phyloP scores from a whole-genome alignment of 2,113 vertebrate species.

The Crypturellus undulatus region DNA sequence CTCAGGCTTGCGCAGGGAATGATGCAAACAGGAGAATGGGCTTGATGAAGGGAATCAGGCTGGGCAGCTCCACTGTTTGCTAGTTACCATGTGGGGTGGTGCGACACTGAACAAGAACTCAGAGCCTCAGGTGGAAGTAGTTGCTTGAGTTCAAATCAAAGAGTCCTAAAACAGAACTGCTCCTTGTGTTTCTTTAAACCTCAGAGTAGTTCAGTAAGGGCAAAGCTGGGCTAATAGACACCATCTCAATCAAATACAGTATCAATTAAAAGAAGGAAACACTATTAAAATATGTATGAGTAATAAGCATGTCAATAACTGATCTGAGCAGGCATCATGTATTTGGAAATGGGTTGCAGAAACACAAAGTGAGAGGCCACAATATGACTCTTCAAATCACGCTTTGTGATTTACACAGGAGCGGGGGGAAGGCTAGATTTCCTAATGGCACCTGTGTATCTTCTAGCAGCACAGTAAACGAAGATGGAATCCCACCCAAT shows the following conservation, averaged over 20 bases:
- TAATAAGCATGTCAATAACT: neutral
- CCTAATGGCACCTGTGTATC: neutral
- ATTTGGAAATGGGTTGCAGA: neutral
- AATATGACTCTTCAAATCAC: neutral
- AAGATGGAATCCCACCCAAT: slow-evolving; percentile 22
- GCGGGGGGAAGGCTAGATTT: neutral
- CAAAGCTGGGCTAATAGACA: neutral
- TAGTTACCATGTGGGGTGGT: neutral
- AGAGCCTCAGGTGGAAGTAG: neutral
- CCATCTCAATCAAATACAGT: neutral
- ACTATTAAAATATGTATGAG: neutral
- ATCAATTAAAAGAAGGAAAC: neutral
- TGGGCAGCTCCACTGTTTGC: neutral
- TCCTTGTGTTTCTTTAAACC: neutral
- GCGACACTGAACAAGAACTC: neutral
- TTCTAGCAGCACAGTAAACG: neutral
- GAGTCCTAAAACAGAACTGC: neutral
- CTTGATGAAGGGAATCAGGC: neutral
- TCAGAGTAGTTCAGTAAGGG: neutral
- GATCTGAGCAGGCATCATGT: neutral
- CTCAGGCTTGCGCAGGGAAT: neutral
- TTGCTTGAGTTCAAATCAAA: neutral
- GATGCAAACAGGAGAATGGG: neutral
- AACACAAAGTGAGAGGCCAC: neutral
- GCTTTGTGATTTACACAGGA: too few relatives aligned